Percentiles rank a stretch among this genome's conserved stretches.
Evolutionary conservation across 2,797 vertebrate genomes (phyloP).

Genomic region (Lepilemur ruficaudatus): DNA sequence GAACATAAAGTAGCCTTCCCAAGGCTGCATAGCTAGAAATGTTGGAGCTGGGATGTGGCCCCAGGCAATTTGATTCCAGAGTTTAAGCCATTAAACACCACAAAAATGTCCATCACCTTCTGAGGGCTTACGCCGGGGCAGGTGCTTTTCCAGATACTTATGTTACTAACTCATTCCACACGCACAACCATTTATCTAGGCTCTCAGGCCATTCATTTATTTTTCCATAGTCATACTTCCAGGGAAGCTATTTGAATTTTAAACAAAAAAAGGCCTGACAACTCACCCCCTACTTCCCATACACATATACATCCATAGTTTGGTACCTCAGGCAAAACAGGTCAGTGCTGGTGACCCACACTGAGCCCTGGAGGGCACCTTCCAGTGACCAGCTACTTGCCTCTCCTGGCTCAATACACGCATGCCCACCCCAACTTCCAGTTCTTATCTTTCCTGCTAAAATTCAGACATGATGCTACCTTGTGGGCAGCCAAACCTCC

Average conservation of each 20-base stretch:
- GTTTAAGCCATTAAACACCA: not conserved
- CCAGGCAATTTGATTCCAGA: not conserved
- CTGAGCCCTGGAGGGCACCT: not conserved
- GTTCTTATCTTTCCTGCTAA: not conserved
- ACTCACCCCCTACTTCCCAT: not conserved
- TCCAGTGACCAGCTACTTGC: not conserved
- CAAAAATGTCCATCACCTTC: not conserved
- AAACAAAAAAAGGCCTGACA: not conserved
- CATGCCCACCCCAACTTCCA: not conserved
- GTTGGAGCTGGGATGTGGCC: not conserved
- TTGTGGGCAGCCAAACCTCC: not conserved
- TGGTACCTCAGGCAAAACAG: not conserved
- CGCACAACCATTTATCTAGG: not conserved
- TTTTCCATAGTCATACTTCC: not conserved
- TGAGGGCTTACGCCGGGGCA: not conserved
- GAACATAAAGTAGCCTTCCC: not conserved
- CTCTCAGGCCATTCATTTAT: not conserved
- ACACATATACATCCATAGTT: not conserved
- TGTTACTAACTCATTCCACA: not conserved
- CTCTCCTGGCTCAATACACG: not conserved
- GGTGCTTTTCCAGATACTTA: not conserved
- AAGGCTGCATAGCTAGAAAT: not conserved
- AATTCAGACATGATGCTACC: not conserved
- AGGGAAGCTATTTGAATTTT: constrained; percentile 18
- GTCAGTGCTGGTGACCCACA: not conserved